These are phyloP conservation scores for Solea solea DNA, from an alignment of 2,113 vertebrate species.

Conservation along the genomic window DNA sequence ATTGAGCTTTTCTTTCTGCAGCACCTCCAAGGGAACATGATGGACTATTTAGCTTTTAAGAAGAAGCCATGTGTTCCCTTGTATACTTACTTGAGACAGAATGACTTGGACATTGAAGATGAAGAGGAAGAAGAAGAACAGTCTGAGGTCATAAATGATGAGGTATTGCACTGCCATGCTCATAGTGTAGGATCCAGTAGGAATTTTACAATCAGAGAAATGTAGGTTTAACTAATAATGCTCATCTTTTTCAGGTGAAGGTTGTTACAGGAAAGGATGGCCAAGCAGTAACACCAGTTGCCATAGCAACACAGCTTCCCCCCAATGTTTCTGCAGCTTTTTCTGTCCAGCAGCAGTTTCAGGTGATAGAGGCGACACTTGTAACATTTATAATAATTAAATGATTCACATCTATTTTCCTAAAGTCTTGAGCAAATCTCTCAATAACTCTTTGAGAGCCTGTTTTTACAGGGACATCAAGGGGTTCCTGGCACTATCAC, in stretches of 20 bases:
- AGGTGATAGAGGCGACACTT: constrained; percentile 79
- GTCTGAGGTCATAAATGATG: constrained; percentile 95
- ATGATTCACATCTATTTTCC: neutral
- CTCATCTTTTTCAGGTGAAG: constrained; percentile 88
- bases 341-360: constrained; percentile 90
- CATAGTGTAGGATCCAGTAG: neutral
- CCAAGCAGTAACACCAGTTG: constrained; percentile 94
- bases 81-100: constrained; percentile 93
- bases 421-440: neutral
- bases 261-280: constrained; percentile 97
- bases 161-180: constrained; percentile 81
- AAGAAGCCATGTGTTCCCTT: constrained; percentile 94
- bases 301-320: constrained; percentile 97
- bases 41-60: constrained; percentile 97
- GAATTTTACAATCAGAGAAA: neutral
- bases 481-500: constrained; percentile 83
- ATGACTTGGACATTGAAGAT: constrained; percentile 95
- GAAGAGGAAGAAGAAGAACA: constrained; percentile 97
- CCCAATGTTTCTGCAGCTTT: constrained; percentile 96
- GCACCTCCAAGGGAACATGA: constrained; percentile 98
- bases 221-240: neutral
- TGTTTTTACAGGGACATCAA: constrained; percentile 85
- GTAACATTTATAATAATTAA: neutral
- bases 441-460: constrained; percentile 32
- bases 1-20: constrained; percentile 97